Conservation (phyloP, 2,113 vertebrate species). For the Cettia cetti region DNA sequence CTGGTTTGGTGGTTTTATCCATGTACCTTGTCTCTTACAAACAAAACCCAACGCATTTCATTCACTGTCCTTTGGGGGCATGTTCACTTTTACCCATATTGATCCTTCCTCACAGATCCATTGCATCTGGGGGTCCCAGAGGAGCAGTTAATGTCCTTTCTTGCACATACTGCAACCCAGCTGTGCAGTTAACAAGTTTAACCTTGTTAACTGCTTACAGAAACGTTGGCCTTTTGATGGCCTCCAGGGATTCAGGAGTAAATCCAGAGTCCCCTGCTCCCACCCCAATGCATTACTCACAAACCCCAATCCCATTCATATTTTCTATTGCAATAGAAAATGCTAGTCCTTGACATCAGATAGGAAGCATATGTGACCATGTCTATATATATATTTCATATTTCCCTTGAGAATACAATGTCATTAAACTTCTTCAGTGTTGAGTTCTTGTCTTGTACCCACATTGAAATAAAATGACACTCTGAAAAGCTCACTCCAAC, state of each 20-base stretch:
- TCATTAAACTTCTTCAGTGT: neutral
- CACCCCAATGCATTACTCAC: neutral
- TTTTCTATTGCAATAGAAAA: neutral
- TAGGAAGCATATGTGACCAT: neutral
- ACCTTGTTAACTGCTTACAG: neutral
- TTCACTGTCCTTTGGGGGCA: conserved; percentile 3
- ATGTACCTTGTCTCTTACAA: neutral
- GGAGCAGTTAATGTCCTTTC: neutral
- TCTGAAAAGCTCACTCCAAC: conserved; percentile 9
- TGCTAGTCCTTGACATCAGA: neutral
- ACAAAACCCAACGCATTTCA: neutral
- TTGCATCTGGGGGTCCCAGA: neutral
- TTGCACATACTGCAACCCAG: neutral
- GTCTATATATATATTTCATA: neutral
- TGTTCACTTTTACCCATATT: neutral
- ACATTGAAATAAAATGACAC: neutral
- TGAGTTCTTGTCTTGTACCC: neutral
- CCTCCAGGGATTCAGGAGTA: neutral
- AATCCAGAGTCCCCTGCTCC: neutral
- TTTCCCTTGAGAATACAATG: neutral
- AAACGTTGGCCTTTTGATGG: fast-evolving
- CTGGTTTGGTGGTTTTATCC: neutral
- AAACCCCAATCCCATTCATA: neutral
- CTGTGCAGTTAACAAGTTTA: neutral
- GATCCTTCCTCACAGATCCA: neutral